Evolutionary conservation across 2,113 vertebrate species (phyloP).

Genomic region (Elanus axillaris): DNA sequence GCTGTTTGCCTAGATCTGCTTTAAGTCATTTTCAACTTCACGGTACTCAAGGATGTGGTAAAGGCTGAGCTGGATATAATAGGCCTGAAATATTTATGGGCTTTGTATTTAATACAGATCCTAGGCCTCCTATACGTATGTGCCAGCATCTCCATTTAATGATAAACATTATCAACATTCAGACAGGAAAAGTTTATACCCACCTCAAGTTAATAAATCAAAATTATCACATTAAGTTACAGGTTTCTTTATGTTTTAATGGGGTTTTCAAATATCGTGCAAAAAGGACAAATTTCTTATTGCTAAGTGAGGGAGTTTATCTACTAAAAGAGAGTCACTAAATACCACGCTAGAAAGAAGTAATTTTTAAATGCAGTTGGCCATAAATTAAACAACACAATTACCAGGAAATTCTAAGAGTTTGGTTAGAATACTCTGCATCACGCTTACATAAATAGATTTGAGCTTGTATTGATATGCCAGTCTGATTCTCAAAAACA

Average conservation of each 20-base stretch:
- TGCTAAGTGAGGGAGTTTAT: neutral
- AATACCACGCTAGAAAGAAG: neutral
- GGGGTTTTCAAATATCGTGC: neutral
- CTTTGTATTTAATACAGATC: neutral
- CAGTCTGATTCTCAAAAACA: neutral
- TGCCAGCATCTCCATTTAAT: neutral
- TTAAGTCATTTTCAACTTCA: neutral
- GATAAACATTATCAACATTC: neutral
- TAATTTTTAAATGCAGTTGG: neutral
- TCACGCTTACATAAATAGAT: neutral
- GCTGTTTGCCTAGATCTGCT: neutral
- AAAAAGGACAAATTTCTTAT: neutral
- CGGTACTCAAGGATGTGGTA: neutral
- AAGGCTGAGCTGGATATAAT: neutral
- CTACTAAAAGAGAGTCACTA: neutral
- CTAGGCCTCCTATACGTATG: neutral
- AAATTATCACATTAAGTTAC: neutral
- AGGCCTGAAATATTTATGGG: neutral
- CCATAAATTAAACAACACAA: neutral
- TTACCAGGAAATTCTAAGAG: neutral
- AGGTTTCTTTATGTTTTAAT: neutral
- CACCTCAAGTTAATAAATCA: neutral
- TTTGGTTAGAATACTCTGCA: neutral
- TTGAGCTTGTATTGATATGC: neutral
- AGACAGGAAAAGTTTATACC: neutral